These are phyloP conservation scores for Takifugu flavidus DNA, from an alignment of 2,113 vertebrate species.

Conservation along the genomic window DNA sequence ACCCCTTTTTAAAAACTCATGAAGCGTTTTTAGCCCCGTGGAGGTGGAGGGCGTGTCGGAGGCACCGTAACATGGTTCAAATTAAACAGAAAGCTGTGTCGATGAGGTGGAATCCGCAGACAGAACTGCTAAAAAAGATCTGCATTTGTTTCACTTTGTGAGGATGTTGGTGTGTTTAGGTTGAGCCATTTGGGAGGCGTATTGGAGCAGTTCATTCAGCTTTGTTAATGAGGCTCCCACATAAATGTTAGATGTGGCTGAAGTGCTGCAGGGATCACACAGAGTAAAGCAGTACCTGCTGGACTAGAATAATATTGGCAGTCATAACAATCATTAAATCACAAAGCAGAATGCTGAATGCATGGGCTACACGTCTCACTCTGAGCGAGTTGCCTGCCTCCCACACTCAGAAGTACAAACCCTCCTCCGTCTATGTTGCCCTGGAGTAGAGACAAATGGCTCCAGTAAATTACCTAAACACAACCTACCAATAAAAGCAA, in stretches of 20 bases:
- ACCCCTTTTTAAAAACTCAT: conserved; percentile 14
- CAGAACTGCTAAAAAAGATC: conserved; percentile 2
- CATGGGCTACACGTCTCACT: conserved; percentile 1
- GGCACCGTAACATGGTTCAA: conserved; percentile 7
- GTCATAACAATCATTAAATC: conserved; percentile 6
- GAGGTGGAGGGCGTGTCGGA: not conserved
- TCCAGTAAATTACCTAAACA: conserved; percentile 42
- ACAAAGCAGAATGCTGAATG: not conserved
- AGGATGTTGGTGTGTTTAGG: not conserved
- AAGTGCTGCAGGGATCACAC: conserved; percentile 2
- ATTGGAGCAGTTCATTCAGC: conserved; percentile 27
- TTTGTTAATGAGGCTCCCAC: conserved; percentile 8
- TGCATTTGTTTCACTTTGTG: conserved; percentile 27
- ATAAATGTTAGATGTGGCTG: conserved; percentile 17
- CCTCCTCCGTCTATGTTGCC: conserved; percentile 14
- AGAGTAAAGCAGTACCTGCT: not conserved
- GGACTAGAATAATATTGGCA: not conserved
- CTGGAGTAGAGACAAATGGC: conserved; percentile 42
- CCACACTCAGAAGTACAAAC: conserved; percentile 21
- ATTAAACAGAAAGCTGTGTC: conserved; percentile 7
- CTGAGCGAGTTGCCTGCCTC: conserved; percentile 18
- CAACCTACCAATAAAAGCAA: conserved; percentile 33
- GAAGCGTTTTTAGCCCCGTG: too few species aligned
- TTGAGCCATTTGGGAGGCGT: conserved; percentile 2
- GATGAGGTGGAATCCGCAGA: not conserved